Conservation (phyloP, 2,888 invertebrate genomes). For the Lamproptera curius region DNA sequence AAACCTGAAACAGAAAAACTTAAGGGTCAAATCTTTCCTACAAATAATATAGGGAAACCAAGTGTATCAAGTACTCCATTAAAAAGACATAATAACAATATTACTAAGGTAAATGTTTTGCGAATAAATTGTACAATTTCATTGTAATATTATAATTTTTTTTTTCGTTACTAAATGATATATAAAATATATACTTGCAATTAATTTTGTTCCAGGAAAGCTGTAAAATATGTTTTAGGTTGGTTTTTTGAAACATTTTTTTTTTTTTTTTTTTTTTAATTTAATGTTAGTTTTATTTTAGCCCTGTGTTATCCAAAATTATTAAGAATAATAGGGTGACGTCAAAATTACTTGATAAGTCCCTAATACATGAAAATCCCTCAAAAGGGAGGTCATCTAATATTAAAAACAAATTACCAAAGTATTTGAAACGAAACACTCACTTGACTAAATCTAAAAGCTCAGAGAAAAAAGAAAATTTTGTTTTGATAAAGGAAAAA, state of each 20-base stretch:
- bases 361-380: slow-evolving; percentile 8
- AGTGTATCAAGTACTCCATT: slow-evolving; percentile 5
- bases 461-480: not conserved
- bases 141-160: not conserved
- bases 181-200: not conserved
- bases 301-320: slow-evolving; percentile 36
- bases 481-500: not conserved
- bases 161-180: not conserved
- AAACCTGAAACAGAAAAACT: not conserved
- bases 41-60: not conserved
- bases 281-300: slow-evolving; percentile 34
- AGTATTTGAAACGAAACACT: slow-evolving; percentile 31
- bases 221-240: slow-evolving; percentile 44
- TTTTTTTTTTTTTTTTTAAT: not conserved
- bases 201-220: slow-evolving; percentile 43
- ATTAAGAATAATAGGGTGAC: slow-evolving; percentile 32
- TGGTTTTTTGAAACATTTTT: slow-evolving; percentile 20
- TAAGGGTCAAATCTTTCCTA: not conserved
- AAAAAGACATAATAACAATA: slow-evolving; percentile 10
- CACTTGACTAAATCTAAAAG: not conserved
- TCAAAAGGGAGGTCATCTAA: slow-evolving; percentile 28
- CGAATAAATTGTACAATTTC: not conserved
- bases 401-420: slow-evolving; percentile 43
- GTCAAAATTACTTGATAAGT: slow-evolving; percentile 30
- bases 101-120: slow-evolving; percentile 3